Evolutionary conservation across 2,113 vertebrate species (phyloP).

Genomic region (Steatornis caripensis): DNA sequence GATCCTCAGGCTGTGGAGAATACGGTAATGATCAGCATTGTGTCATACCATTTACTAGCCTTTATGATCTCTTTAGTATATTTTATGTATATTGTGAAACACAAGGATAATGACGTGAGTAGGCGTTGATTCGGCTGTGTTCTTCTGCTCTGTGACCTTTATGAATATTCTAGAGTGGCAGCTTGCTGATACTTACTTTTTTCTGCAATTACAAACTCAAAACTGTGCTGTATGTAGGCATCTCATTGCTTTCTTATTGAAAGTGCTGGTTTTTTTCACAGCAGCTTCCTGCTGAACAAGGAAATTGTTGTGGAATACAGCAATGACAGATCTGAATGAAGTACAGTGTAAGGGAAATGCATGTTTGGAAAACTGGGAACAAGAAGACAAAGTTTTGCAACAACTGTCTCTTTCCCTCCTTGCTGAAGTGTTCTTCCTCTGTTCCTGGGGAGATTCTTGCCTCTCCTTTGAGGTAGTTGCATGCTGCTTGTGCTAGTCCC

Average conservation of each 20-base stretch:
- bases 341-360: not conserved
- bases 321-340: not conserved
- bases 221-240: not conserved
- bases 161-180: not conserved
- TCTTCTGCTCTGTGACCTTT: not conserved
- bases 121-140: not conserved
- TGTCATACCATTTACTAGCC: not conserved
- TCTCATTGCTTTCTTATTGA: not conserved
- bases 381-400: not conserved
- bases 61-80: not conserved
- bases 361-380: not conserved
- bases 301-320: not conserved
- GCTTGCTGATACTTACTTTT: not conserved
- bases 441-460: not conserved
- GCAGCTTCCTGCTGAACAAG: not conserved
- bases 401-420: not conserved
- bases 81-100: not conserved
- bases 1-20: not conserved
- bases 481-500: not conserved
- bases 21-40: rapidly evolving
- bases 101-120: not conserved
- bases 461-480: not conserved
- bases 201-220: not conserved
- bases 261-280: not conserved
- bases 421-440: not conserved